Base-by-base conservation (phyloP, 2,797 vertebrate species). In the Acanthornis magna region DNA sequence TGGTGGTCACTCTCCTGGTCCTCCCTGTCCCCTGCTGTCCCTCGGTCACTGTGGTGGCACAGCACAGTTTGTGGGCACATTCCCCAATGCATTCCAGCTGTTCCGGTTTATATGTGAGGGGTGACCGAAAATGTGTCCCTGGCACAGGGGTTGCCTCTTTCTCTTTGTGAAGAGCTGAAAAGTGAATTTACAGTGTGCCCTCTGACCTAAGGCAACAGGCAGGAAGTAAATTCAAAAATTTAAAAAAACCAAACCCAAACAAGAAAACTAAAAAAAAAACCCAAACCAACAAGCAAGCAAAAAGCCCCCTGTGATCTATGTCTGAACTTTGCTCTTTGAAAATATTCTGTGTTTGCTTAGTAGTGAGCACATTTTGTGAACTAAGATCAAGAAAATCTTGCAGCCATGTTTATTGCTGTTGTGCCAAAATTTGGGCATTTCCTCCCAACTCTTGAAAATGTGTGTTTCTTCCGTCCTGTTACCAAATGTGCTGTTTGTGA, bases 11-110 rank as follows among this genome's bases (percentile, higher is more conserved):
- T 68, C 75, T 54, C 17, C 32, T 20, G 16, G 17, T 23, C 29
- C 19, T 32, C 10, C 12, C 34, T 48, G n/a, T 47, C 10, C 36
- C 11, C 3, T 0, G 0, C 26, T 4, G 4, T 50, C 8, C 2
- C 55, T 53, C 4, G 1, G 48, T 70, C 34, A 10, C 40, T 48
- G 13, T 17, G 17, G 13, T 10, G 16, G 60, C 51, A 27, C 2
- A 6, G 5, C 29, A 16, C 0, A n/a, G 20, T 36, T 75, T 54
- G 47, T 54, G 54, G 15, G n/a, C 10, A 20, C 43, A 17, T 84
- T 63, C 26, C 22, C 21, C 36, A 75, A 58, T 12, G 8, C 7
- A 5, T 19, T 47, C 32, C 42, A 2, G n/a, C 12, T 0, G 0
- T 10, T 55, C 60, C 55, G 29, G 14, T 30, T 19, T 9, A 7